Conservation (phyloP, 2,113 vertebrate genomes). For the Chaetodon auriga region DNA sequence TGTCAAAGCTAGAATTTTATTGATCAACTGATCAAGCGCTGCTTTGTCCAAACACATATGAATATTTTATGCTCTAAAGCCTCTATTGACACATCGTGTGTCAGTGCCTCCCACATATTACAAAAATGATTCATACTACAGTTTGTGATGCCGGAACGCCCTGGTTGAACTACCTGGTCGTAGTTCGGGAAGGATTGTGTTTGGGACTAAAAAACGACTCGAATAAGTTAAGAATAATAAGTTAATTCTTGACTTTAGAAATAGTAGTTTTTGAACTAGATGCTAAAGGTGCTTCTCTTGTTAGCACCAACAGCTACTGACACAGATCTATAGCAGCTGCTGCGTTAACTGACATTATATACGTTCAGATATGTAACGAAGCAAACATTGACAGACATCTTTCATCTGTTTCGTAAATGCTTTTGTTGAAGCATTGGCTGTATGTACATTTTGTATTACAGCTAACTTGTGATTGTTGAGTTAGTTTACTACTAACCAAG, state of each 20-base stretch:
- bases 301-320: no score
- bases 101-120: neutral
- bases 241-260: no score
- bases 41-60: neutral
- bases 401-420: neutral
- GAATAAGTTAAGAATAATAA: no score
- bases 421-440: neutral
- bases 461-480: no score
- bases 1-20: neutral
- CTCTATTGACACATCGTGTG: neutral
- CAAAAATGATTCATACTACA: neutral
- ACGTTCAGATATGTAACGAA: neutral
- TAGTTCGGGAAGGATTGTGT: no score
- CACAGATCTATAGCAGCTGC: no score
- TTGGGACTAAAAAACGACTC: no score
- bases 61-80: neutral
- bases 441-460: neutral
- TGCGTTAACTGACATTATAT: no score
- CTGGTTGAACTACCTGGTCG: no score
- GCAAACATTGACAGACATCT: neutral
- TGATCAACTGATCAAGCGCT: neutral
- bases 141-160: neutral
- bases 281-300: no score
- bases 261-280: no score
- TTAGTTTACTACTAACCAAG: neutral